Percentiles rank a stretch among this genome's conserved stretches.
Conservation (phyloP, 1,140 invertebrate species). For the Micrasema longulum region DNA sequence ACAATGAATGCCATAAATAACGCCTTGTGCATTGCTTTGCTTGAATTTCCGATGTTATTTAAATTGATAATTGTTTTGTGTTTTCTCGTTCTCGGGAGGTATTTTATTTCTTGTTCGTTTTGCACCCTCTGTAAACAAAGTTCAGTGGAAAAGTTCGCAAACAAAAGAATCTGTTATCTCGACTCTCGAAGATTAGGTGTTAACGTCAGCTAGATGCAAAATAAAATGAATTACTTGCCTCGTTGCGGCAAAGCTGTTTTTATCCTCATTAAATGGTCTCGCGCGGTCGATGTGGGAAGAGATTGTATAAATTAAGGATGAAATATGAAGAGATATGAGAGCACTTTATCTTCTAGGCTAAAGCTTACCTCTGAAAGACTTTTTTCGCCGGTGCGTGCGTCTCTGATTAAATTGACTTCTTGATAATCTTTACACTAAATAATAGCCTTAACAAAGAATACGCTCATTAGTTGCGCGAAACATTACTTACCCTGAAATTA, state of each 20-base stretch:
- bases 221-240: conserved; percentile 32
- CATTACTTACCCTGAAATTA: conserved; percentile 31
- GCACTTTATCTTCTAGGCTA: conserved; percentile 35
- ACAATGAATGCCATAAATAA: no score
- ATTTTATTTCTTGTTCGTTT: neutral
- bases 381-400: conserved; percentile 29
- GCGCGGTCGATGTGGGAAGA: conserved; percentile 26
- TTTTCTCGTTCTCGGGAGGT: no score
- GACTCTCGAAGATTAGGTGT: conserved; percentile 18
- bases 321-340: conserved; percentile 45
- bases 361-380: conserved; percentile 1
- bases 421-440: conserved; percentile 31
- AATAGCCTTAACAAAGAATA: conserved; percentile 20
- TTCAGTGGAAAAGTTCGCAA: neutral
- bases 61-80: no score
- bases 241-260: conserved; percentile 4
- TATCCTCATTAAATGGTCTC: conserved; percentile 39
- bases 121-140: neutral
- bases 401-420: conserved; percentile 36
- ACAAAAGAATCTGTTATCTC: conserved; percentile 15
- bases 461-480: conserved; percentile 18
- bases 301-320: conserved; percentile 47
- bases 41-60: no score
- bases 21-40: no score
- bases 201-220: conserved; percentile 10